Percentiles rank a stretch among this genome's conserved stretches.
Evolutionary conservation across 2,113 vertebrate species (phyloP).

Genomic region (Prietella phreatophila): DNA sequence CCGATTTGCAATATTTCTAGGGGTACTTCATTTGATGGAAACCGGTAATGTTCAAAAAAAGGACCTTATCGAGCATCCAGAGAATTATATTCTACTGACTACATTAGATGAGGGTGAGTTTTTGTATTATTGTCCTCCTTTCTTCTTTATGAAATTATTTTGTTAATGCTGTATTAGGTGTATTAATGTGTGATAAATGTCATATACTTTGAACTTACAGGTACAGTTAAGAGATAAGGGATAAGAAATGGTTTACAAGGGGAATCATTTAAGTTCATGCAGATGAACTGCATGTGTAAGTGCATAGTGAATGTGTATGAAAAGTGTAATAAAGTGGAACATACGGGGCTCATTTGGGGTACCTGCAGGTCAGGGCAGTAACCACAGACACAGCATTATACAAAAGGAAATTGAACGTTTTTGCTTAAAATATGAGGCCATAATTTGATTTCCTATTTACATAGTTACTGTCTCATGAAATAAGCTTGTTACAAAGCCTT

Average conservation of each 20-base stretch:
- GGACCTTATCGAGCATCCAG: conserved; percentile 70
- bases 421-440: conserved; percentile 21
- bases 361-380: conserved; percentile 26
- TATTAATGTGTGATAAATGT: background rate
- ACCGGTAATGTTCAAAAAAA: conserved; percentile 69
- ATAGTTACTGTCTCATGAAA: conserved; percentile 1
- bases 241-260: background rate
- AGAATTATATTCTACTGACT: conserved; percentile 72
- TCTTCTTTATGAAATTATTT: background rate
- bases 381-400: conserved; percentile 7
- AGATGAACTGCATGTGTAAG: background rate
- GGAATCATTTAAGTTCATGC: background rate
- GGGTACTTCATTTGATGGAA: conserved; percentile 69
- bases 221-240: background rate
- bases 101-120: conserved; percentile 70
- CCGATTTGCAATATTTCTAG: conserved; percentile 50
- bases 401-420: conserved; percentile 41
- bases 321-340: background rate
- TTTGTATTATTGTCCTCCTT: background rate
- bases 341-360: background rate
- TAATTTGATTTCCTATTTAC: conserved; percentile 30
- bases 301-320: background rate
- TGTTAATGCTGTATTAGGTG: background rate
- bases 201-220: background rate
- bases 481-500: background rate